These are phyloP conservation scores for Picathartes gymnocephalus DNA, from an alignment of 2,113 vertebrate species.

Conservation along the genomic window DNA sequence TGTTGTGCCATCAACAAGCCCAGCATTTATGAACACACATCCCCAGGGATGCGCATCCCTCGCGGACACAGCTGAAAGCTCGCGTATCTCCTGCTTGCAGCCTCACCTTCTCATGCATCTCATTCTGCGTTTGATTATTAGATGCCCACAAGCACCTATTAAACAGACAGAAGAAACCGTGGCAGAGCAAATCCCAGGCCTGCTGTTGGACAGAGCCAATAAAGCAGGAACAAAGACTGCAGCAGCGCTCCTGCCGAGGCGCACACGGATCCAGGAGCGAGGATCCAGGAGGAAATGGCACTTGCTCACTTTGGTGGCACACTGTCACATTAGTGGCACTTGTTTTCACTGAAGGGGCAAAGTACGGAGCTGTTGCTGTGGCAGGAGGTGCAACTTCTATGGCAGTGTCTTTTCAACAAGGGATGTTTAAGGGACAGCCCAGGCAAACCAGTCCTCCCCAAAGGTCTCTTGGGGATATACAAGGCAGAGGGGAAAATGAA, in stretches of 20 bases:
- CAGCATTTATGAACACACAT: not conserved
- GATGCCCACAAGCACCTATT: constrained; percentile 1
- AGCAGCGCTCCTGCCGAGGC: accelerated
- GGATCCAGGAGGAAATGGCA: not conserved
- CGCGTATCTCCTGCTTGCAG: not conserved
- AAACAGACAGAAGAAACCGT: not conserved
- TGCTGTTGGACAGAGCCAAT: not conserved
- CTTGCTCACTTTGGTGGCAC: not conserved
- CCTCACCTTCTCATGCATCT: not conserved
- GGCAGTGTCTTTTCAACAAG: not conserved
- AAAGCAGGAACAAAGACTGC: not conserved
- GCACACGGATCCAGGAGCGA: accelerated
- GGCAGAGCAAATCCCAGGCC: not conserved
- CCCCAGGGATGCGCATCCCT: not conserved
- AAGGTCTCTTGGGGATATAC: too few relatives aligned
- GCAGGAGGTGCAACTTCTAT: accelerated
- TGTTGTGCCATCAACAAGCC: constrained; percentile 18
- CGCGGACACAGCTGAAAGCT: not conserved
- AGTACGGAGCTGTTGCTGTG: accelerated
- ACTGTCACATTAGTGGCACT: accelerated
- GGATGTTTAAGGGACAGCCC: not conserved
- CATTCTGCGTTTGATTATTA: not conserved
- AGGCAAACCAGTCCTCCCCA: not conserved
- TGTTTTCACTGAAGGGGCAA: not conserved
- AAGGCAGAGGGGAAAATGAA: not conserved